phyloP scores from a whole-genome alignment of 2,113 vertebrate species.

The Carassius gibelio region DNA sequence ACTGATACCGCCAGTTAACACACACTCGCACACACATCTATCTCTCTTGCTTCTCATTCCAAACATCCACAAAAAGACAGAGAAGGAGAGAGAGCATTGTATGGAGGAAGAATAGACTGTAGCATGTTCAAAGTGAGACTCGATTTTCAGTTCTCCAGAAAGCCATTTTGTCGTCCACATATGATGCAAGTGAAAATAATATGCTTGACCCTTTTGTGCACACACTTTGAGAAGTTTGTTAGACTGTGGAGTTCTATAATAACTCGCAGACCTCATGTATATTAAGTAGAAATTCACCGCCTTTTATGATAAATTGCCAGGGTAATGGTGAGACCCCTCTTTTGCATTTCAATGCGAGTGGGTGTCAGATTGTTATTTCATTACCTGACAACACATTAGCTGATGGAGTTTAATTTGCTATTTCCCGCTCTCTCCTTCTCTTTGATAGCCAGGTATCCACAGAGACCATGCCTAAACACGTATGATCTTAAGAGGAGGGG shows the following conservation, averaged over 20 bases:
- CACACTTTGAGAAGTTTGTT: constrained; percentile 89
- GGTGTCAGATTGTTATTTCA: constrained; percentile 96
- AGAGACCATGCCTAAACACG: constrained; percentile 72
- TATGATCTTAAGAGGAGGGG: constrained; percentile 61
- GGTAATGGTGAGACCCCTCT: constrained; percentile 88
- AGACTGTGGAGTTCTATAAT: constrained; percentile 84
- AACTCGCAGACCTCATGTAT: constrained; percentile 94
- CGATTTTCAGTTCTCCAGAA: constrained; percentile 56
- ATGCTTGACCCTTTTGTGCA: constrained; percentile 84
- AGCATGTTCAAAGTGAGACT: constrained; percentile 59
- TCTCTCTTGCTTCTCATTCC: constrained; percentile 50
- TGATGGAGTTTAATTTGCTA: constrained; percentile 89
- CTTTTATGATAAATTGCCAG: constrained; percentile 94
- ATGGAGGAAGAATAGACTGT: constrained; percentile 52
- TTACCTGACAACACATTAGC: constrained; percentile 89
- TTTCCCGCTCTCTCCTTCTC: constrained; percentile 33
- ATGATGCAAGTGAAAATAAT: constrained; percentile 77
- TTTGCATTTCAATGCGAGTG: constrained; percentile 93
- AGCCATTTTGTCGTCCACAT: constrained; percentile 62
- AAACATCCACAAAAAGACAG: constrained; percentile 56
- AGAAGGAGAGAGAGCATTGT: constrained; percentile 45
- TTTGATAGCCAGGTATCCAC: constrained; percentile 68
- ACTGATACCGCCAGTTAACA: constrained; percentile 65
- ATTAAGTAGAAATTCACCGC: constrained; percentile 86
- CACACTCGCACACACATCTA: constrained; percentile 31